Evolutionary conservation across 2,888 invertebrate genomes (phyloP), one percentile per base, ranked within the genome.

Genomic region (Hybos culiciformis): DNA sequence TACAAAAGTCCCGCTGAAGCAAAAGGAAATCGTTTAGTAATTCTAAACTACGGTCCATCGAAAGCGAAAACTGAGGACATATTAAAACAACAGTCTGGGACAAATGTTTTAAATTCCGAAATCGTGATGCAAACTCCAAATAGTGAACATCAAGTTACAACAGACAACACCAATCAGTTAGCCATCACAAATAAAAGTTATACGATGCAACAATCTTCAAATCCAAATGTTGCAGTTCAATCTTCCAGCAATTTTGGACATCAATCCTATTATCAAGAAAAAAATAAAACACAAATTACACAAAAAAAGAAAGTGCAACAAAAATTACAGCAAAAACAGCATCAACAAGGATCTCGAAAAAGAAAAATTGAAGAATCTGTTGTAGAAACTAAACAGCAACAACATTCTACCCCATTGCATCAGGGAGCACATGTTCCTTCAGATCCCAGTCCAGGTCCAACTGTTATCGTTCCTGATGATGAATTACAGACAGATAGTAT

Each of bases 401-500:
- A 3, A 3, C 24, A 41, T 8, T 37, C 26, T 12, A 17, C 38
- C 4, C 39, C 40, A 6, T 41, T 45, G 17, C 37, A 37, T 11
- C 41, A 43, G n/a, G n/a, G n/a, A n/a, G n/a, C n/a, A n/a, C n/a
- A n/a, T n/a, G n/a, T n/a, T n/a, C n/a, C n/a, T n/a, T n/a, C n/a
- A n/a, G n/a, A n/a, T n/a, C n/a, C n/a, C n/a, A n/a, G n/a, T n/a
- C n/a, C n/a, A n/a, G n/a, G n/a, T n/a, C n/a, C n/a, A n/a, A n/a
- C n/a, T n/a, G n/a, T n/a, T n/a, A n/a, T n/a, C n/a, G n/a, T 21
- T 5, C n/a, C 11, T 3, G 36, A 36, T 8, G 36, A 36, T 4
- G 36, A 36, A 21, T 20, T 36, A 20, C 19, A 19, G 7, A 14
- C 36, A 21, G 21, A 36, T n/a, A 78, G 50, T 41, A 47, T 82